These are phyloP conservation scores for Meteorus sp. DNA, from an alignment of 1,140 invertebrate species.

Conservation along the genomic window DNA sequence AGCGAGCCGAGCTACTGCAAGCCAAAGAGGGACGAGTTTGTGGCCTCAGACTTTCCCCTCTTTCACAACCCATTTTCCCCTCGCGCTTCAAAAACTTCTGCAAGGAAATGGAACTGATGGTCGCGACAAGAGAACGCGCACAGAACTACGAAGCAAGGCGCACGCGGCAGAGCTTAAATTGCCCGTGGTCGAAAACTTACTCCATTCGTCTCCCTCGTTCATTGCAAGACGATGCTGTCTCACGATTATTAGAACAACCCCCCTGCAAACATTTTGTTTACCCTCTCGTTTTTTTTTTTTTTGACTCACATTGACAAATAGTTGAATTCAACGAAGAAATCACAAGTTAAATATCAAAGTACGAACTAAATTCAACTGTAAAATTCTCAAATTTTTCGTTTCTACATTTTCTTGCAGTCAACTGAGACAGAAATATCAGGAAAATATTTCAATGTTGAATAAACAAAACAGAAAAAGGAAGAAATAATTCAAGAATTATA, in stretches of 20 bases:
- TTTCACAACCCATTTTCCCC: neutral
- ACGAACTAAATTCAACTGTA: no score
- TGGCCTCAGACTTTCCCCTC: neutral
- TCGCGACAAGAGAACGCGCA: conserved; percentile 20
- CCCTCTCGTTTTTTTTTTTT: neutral
- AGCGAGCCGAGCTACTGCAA: conserved; percentile 41
- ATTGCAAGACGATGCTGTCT: neutral
- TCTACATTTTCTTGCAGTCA: no score
- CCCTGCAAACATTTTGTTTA: neutral
- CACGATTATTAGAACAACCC: neutral
- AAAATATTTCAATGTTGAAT: no score
- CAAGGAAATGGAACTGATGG: conserved; percentile 9
- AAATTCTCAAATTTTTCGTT: no score
- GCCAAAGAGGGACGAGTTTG: conserved; percentile 4
- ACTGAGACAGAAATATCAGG: no score
- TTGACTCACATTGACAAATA: no score
- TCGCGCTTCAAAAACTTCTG: conserved; percentile 41
- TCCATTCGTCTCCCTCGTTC: conserved; percentile 30
- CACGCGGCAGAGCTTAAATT: conserved; percentile 38
- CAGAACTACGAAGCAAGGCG: neutral
- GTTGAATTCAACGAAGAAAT: no score
- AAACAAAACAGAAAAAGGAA: no score
- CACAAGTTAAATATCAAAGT: no score
- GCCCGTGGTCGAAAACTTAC: conserved; percentile 48
- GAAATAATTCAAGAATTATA: no score